Evolutionary conservation across 2,888 invertebrate species (phyloP), one percentile per base, ranked within the genome.

Genomic region (Hecatera dysodea): DNA sequence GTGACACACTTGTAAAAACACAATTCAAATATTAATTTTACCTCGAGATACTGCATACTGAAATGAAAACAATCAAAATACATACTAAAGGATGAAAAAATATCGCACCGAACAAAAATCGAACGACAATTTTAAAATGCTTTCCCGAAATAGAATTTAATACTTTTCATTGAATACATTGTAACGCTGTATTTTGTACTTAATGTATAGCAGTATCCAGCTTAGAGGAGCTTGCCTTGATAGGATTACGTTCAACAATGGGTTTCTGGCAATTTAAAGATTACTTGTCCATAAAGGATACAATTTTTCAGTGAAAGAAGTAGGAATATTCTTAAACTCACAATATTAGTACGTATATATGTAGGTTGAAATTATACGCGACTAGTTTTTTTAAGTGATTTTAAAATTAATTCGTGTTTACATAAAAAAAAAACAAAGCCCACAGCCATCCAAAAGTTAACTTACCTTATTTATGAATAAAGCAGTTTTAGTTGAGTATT

Each of bases 221-320:
- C 72, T 76, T 68, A 79, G 24, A 27, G 57, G 48, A 57, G 65
- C 65, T 67, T 46, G 52, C 66, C 64, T 78, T 72, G 52, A 65
- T 61, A 42, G 80, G 82, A 79, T 81, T 79, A 76, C 36, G 50
- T 22, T 27, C 56, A 61, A 79, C 72, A 72, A 79, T 76, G 59
- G 60, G 29, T 46, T 68, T 59, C 50, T 24, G 42, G 12, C 19
- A 52, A 70, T 60, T 59, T 63, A 55, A 65, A 63, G 65, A 74
- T 71, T 71, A 62, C 39, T 55, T 29, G 46, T 63, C 46, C 63
- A 22, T 56, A 56, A 48, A 42, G 33, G 74, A 57, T 22, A 50
- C 24, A 36, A 48, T 27, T 39, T 48, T 24, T 36, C 61, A 7
- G 12, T n/a, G 33, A 4, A n/a, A 65, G 12, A 66, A 57, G 55